A percentile compares a stretch with the other conserved stretches of the same genome.
phyloP scores from a whole-genome alignment of 2,888 invertebrate genomes.

The Diarsia brunnea region DNA sequence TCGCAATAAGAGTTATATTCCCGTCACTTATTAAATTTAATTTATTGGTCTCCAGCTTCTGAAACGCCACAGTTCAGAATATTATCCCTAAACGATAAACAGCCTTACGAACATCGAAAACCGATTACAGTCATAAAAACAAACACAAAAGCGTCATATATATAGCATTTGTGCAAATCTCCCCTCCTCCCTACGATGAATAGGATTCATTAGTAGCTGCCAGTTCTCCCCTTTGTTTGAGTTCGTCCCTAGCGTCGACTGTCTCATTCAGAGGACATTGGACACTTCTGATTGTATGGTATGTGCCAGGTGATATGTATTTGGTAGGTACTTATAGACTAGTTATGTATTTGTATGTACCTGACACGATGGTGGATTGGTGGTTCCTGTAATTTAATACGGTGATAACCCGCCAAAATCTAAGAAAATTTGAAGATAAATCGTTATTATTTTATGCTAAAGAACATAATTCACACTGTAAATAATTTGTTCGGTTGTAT shows the following conservation, averaged over 20 bases:
- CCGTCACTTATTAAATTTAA: neutral
- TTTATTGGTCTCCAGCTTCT: neutral
- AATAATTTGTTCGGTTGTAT: too few relatives aligned
- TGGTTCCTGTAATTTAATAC: neutral
- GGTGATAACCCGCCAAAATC: neutral
- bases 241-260: slow-evolving; percentile 41
- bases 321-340: neutral
- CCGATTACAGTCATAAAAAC: slow-evolving; percentile 22
- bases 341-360: neutral
- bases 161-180: slow-evolving; percentile 36
- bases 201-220: slow-evolving; percentile 69
- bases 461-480: too few relatives aligned
- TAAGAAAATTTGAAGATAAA: neutral
- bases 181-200: slow-evolving; percentile 59
- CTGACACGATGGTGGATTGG: neutral
- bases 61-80: neutral
- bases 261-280: slow-evolving; percentile 42
- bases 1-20: slow-evolving; percentile 1
- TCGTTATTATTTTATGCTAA: neutral
- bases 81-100: slow-evolving; percentile 16
- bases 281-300: slow-evolving; percentile 49
- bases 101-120: slow-evolving; percentile 25
- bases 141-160: slow-evolving; percentile 29
- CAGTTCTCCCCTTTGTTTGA: slow-evolving; percentile 64
- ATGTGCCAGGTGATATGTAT: slow-evolving; percentile 33